Percentiles rank a stretch among this genome's conserved stretches.
Conservation (phyloP, 1,140 invertebrate species). For the Kradibia gibbosae region DNA sequence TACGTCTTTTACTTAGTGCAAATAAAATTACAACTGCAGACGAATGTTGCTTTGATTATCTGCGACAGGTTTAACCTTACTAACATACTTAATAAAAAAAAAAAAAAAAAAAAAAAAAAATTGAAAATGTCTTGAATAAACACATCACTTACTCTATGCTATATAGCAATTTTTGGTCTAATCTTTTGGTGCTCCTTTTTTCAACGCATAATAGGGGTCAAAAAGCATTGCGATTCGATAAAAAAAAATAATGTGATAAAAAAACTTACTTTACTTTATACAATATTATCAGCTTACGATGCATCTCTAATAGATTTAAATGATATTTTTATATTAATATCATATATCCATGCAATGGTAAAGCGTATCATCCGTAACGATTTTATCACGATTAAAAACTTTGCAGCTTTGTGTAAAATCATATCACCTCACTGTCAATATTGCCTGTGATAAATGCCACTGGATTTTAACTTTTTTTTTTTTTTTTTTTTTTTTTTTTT, state of each 20-base stretch:
- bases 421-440: slow-evolving; percentile 25
- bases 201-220: no score
- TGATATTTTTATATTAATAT: slow-evolving; percentile 32
- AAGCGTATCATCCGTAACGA: slow-evolving; percentile 22
- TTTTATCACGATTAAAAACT: slow-evolving; percentile 22
- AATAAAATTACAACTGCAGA: neutral
- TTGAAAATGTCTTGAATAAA: slow-evolving; percentile 48
- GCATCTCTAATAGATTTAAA: slow-evolving; percentile 23
- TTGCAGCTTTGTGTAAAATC: neutral
- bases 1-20: no score
- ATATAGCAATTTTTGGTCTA: no score
- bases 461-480: neutral
- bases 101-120: no score
- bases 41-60: neutral
- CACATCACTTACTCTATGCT: slow-evolving; percentile 71
- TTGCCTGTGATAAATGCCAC: slow-evolving; percentile 26
- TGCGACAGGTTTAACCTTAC: slow-evolving; percentile 56
- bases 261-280: neutral
- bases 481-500: slow-evolving; percentile 12
- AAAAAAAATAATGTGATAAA: slow-evolving; percentile 26
- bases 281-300: slow-evolving; percentile 3
- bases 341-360: slow-evolving; percentile 6
- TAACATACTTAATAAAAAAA: slow-evolving; percentile 55
- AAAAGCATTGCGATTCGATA: slow-evolving; percentile 17
- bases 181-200: slow-evolving; percentile 62